These are phyloP conservation scores for Zaprionus camerounensis DNA, from an alignment of 1,140 invertebrate genomes.

Conservation along the genomic window DNA sequence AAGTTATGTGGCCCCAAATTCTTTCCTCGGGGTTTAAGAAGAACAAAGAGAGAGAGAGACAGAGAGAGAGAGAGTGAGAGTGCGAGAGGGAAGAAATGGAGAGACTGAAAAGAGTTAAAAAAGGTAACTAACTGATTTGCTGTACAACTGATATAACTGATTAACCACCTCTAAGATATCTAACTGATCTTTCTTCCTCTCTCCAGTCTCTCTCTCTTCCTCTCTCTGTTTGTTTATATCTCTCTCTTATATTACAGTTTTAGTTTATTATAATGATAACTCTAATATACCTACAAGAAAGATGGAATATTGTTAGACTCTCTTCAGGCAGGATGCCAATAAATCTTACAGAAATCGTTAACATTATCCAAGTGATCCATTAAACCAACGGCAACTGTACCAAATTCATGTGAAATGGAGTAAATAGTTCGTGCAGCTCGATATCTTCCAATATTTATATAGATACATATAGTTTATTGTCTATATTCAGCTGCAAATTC, in stretches of 20 bases:
- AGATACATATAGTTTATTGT: background rate
- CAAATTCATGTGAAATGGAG: background rate
- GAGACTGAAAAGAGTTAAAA: too few species aligned
- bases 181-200: too few species aligned
- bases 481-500: conserved; percentile 14
- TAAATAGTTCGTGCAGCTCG: background rate
- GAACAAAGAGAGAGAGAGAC: background rate
- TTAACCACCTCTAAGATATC: too few species aligned
- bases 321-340: background rate
- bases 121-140: too few species aligned
- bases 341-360: background rate
- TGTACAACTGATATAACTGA: too few species aligned
- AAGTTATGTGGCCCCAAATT: background rate
- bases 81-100: too few species aligned
- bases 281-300: background rate
- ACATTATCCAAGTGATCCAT: background rate
- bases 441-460: conserved; percentile 14
- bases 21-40: background rate
- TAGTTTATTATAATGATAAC: background rate
- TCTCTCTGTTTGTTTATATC: background rate
- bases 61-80: background rate
- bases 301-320: background rate
- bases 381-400: background rate
- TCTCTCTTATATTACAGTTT: background rate
- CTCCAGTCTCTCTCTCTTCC: too few species aligned